phyloP scores from a whole-genome alignment of 1,140 invertebrate genomes.

The Neodiprion lecontei region DNA sequence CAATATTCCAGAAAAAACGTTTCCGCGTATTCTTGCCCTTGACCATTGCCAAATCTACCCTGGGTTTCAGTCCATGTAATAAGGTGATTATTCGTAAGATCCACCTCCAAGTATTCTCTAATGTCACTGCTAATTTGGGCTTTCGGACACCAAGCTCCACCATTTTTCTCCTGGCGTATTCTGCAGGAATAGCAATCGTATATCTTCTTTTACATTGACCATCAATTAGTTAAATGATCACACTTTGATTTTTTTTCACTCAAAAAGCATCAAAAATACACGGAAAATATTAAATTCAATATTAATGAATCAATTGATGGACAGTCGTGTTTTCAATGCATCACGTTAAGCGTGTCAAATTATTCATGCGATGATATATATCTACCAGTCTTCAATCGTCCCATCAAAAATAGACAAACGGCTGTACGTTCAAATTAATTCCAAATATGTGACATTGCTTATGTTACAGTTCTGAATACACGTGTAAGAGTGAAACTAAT shows the following conservation, averaged over 20 bases:
- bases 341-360: no score
- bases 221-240: no score
- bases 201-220: background rate
- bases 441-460: background rate
- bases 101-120: slow-evolving; percentile 87
- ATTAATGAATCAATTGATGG: no score
- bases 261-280: no score
- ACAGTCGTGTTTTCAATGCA: no score
- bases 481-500: background rate
- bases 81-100: slow-evolving; percentile 78
- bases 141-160: slow-evolving; percentile 94
- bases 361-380: no score
- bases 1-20: slow-evolving; percentile 87
- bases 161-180: slow-evolving; percentile 84
- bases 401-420: no score
- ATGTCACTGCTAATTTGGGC: slow-evolving; percentile 75
- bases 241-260: no score
- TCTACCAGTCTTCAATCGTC: no score
- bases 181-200: slow-evolving; percentile 63
- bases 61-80: slow-evolving; percentile 90
- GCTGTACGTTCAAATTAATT: no score
- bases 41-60: slow-evolving; percentile 92
- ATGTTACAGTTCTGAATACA: background rate
- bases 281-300: no score
- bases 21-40: slow-evolving; percentile 88